Evolutionary conservation across 2,888 invertebrate genomes (phyloP), one percentile per base, ranked within the genome.

Genomic region (Incurvaria masculella): DNA sequence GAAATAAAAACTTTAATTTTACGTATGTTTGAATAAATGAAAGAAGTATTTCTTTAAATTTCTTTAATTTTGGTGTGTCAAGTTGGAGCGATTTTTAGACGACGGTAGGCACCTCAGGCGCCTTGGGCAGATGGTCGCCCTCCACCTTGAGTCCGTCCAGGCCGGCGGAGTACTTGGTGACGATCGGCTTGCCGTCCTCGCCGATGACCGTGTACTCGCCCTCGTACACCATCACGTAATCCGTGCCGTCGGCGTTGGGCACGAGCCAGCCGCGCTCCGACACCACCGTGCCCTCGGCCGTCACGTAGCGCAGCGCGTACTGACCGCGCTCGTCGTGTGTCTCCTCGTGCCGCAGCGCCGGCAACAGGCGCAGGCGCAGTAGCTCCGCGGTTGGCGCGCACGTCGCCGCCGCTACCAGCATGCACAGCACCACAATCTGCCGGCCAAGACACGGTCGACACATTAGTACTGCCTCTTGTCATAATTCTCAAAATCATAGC

Each of bases 271-370:
- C 67, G 10, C 59, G 57, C 51, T 66, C 63, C 1, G 52, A 52
- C 5, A 66, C 63, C 1, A 63, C 52, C 19, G 61, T 66, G 8
- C 66, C 66, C 47, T 68, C 65, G 33, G 64, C 66, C 3, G 66
- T 66, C 33, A 64, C 59, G 55, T 66, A 68, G 19, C 62, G 60
- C 3, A 67, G 56, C 1, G 60, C 55, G 50, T 61, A 68, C 52
- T 67, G 66, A 1, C 65, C 65, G 18, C 55, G 57, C 38, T 63
- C 61, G 23, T 66, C 67, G 49, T 63, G 67, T 14, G 62, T 51
- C 51, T 66, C 66, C 46, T 65, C 62, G 45, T 68, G 65, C 26
- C 59, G 51, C 0, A 66, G 50, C 0, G 67, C 65, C 10, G 67
- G 65, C 2, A 62, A 49, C 1, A 46, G 53, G 21, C 52, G 50